These are phyloP conservation scores for Ardeotis arabs DNA, from an alignment of 2,113 vertebrate species.

Conservation along the genomic window DNA sequence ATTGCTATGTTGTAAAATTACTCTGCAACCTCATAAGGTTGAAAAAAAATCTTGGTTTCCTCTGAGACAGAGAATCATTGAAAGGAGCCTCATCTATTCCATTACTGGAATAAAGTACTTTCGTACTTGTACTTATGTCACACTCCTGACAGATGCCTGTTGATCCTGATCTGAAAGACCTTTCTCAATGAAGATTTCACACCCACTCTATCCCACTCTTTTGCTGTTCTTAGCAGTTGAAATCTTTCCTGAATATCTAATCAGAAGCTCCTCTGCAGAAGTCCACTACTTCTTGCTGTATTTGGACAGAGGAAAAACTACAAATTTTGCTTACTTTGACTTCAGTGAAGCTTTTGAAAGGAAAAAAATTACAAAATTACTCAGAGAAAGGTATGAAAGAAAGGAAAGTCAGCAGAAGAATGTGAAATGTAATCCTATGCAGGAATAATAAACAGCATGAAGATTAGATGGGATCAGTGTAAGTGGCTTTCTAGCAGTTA, in stretches of 20 bases:
- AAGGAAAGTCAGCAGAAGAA: neutral
- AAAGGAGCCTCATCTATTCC: neutral
- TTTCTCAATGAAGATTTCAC: slow-evolving; percentile 32
- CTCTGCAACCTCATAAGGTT: neutral
- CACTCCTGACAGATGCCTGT: slow-evolving; percentile 50
- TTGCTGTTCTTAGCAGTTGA: slow-evolving; percentile 51
- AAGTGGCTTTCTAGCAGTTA: neutral
- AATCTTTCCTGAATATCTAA: slow-evolving; percentile 38
- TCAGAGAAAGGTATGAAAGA: neutral
- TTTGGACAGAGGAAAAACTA: neutral
- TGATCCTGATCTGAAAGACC: slow-evolving; percentile 55
- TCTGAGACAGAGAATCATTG: neutral
- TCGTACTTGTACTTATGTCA: slow-evolving; percentile 11
- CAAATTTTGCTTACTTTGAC: neutral
- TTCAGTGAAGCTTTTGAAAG: neutral
- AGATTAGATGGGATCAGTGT: neutral
- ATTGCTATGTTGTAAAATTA: neutral
- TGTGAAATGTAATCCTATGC: neutral
- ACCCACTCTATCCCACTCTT: slow-evolving; percentile 66
- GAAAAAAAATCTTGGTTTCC: neutral
- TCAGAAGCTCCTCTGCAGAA: slow-evolving; percentile 12
- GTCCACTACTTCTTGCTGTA: neutral
- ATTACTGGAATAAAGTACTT: neutral
- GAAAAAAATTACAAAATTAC: neutral
- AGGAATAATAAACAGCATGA: neutral